Base-by-base conservation (phyloP, 2,888 invertebrate genomes). In the Hydriomena furcata region DNA sequence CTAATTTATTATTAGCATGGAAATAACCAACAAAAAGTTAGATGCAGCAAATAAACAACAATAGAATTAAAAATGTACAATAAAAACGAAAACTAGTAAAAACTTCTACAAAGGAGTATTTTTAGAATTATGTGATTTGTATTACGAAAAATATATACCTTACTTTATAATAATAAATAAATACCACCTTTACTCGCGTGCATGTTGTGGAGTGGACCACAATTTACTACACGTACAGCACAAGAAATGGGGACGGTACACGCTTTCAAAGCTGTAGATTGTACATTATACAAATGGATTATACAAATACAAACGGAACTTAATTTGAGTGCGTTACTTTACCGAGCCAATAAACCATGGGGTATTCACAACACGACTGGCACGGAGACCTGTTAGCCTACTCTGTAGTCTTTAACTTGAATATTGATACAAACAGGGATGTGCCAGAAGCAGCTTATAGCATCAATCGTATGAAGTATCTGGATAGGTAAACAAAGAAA, bases 311-410 rank as follows among this genome's bases (percentile, higher is more conserved):
- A 44, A 58, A 52, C 61, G 63, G 61, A 61, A 60, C 64, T 55
- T 43, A 52, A 53, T 54, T 53, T 24, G 36, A 45, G 49, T 38
- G 25, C 49, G 31, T 45, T 46, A 49, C 38, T 45, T 49, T 47
- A 51, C 52, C 46, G 51, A 50, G 47, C 52, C 40, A 58, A 63
- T 70, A 63, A 65, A 66, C 50, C 58, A 73, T 74, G 64, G 62
- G 48, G 67, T 75, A 83, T 82, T 81, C 82, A 72, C 65, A 61
- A 61, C 79, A 73, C 72, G 73, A 55, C 48, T 54, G 63, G 58
- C 64, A 60, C 61, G 50, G 59, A 65, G 63, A 61, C 72, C 83
- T 82, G 82, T 82, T 85, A 83, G 65, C 76, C 79, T 72, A 77
- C 76, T 78, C 74, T 27, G 37, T 17, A 24, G 38, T 28, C 21